Percentiles rank a stretch among this genome's conserved stretches.
phyloP scores from a whole-genome alignment of 1,140 invertebrate genomes.

The Odontomachus brunneus region DNA sequence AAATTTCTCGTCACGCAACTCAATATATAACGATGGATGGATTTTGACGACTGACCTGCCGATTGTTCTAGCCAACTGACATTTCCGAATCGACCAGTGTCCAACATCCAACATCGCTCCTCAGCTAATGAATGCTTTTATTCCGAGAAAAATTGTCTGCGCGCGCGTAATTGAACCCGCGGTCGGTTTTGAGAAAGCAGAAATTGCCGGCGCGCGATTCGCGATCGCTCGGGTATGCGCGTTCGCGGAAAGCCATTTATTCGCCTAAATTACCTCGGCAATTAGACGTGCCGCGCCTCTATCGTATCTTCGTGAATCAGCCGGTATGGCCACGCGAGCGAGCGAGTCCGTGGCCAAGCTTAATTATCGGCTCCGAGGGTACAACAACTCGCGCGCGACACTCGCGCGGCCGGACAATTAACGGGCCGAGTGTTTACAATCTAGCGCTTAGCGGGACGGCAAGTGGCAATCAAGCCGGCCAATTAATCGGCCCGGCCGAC shows the following conservation, averaged over 20 bases:
- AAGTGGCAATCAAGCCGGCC: slow-evolving; percentile 78
- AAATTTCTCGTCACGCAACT: too few species aligned
- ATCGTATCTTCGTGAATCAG: not conserved
- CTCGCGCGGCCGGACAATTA: slow-evolving; percentile 76
- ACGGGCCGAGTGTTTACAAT: slow-evolving; percentile 81
- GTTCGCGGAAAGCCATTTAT: not conserved
- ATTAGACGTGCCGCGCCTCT: not conserved
- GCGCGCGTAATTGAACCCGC: too few species aligned
- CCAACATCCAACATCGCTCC: too few species aligned
- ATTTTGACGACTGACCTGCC: too few species aligned
- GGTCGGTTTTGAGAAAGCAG: too few species aligned
- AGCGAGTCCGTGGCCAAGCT: slow-evolving; percentile 41
- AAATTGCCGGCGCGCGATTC: too few species aligned
- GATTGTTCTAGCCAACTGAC: too few species aligned
- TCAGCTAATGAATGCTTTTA: too few species aligned
- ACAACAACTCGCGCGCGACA: slow-evolving; percentile 69
- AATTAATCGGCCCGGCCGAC: slow-evolving; percentile 75
- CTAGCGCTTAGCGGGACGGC: slow-evolving; percentile 76
- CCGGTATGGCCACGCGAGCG: slow-evolving; percentile 6
- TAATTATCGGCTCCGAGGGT: slow-evolving; percentile 76
- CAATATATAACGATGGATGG: too few species aligned
- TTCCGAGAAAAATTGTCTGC: too few species aligned
- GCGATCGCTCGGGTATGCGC: not conserved
- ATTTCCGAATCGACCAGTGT: too few species aligned
- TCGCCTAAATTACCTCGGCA: not conserved